These are phyloP conservation scores for Tenthredo scrophulariae DNA, from an alignment of 2,888 invertebrate species.

Conservation along the genomic window DNA sequence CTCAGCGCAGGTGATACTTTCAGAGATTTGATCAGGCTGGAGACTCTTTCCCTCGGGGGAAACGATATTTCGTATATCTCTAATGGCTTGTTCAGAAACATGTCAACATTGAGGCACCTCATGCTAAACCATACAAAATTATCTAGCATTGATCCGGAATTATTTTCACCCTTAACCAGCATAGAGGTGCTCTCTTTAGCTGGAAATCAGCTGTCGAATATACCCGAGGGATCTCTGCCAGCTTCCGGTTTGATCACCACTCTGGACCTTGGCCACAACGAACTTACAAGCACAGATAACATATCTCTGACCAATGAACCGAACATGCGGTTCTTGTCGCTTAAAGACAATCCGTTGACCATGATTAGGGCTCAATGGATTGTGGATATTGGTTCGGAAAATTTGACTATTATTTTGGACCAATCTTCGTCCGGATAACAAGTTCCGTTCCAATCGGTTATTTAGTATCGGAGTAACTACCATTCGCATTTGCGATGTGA, in stretches of 20 bases:
- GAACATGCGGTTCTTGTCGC: background rate
- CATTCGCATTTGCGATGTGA: too few species aligned
- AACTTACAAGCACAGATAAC: background rate
- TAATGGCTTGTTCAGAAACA: constrained; percentile 12
- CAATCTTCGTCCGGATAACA: background rate
- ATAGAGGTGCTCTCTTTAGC: constrained; percentile 29
- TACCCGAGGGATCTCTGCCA: constrained; percentile 12
- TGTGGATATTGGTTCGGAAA: background rate
- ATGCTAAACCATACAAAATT: constrained; percentile 45
- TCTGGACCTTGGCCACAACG: constrained; percentile 17
- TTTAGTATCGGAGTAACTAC: too few species aligned
- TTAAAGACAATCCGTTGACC: constrained; percentile 26
- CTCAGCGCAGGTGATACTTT: constrained; percentile 61
- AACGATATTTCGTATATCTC: constrained; percentile 29
- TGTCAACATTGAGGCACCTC: constrained; percentile 54
- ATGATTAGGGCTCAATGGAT: background rate
- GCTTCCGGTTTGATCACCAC: background rate
- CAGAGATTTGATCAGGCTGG: constrained; percentile 60
- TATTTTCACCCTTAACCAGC: constrained; percentile 8
- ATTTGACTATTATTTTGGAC: constrained; percentile 17
- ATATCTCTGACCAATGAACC: constrained; percentile 20
- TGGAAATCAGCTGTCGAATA: constrained; percentile 20
- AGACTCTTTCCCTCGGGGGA: constrained; percentile 37
- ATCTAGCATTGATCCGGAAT: constrained; percentile 9
- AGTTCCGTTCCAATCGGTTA: too few species aligned